A percentile compares a stretch with the other conserved stretches of the same genome.
Conservation (phyloP, 1,140 invertebrate genomes). For the Philopotamus ludificatus region DNA sequence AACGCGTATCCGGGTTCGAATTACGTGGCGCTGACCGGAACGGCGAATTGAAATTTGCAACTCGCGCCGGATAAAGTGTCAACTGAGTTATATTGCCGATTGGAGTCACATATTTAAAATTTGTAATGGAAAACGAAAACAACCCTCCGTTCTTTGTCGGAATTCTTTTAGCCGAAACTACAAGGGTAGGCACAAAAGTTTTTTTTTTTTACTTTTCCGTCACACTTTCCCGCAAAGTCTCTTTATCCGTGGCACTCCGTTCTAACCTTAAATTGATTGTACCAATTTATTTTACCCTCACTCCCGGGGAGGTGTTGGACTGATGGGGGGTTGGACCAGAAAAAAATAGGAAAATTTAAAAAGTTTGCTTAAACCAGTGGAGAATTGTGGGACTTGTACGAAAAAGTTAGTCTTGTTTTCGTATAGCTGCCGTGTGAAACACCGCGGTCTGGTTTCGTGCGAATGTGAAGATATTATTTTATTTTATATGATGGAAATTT, state of each 20-base stretch:
- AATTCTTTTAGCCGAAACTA: not conserved
- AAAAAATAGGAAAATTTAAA: slow-evolving; percentile 31
- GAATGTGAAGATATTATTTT: too few species aligned
- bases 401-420: slow-evolving; percentile 22
- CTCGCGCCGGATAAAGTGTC: too few species aligned
- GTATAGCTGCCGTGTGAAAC: slow-evolving; percentile 16
- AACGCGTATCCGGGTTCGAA: too few species aligned
- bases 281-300: slow-evolving; percentile 29
- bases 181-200: slow-evolving; percentile 8
- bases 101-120: too few species aligned
- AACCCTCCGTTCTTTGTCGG: not conserved
- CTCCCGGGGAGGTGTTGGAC: slow-evolving; percentile 21
- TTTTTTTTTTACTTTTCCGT: slow-evolving; percentile 24
- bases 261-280: slow-evolving; percentile 32
- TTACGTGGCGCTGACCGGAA: too few species aligned
- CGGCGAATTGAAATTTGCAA: too few species aligned
- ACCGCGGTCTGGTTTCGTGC: too few species aligned
- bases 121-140: not conserved
- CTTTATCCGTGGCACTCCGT: slow-evolving; percentile 27
- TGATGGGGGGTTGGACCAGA: not conserved
- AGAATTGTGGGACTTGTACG: slow-evolving; percentile 25
- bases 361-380: slow-evolving; percentile 27
- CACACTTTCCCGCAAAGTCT: slow-evolving; percentile 27
- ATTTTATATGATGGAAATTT: too few species aligned
- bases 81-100: too few species aligned